phyloP scores from a whole-genome alignment of 2,113 vertebrate species.

The Zosterops lateralis region DNA sequence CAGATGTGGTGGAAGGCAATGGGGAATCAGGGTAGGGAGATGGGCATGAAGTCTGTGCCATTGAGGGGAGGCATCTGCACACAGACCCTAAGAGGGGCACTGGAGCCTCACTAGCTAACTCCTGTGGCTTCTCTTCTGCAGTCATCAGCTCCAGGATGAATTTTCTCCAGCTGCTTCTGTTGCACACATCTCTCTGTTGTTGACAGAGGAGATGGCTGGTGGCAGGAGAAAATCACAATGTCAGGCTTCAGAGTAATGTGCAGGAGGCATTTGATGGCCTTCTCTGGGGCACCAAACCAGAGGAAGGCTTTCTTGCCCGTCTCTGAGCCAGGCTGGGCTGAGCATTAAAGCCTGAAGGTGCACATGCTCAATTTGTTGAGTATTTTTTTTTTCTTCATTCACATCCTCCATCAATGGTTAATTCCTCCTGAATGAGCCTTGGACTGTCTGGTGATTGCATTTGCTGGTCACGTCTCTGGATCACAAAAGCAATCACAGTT shows the following conservation, averaged over 20 bases:
- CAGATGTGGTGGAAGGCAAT: neutral
- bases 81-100: neutral
- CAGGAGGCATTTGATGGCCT: neutral
- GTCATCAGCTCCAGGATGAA: neutral
- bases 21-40: neutral
- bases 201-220: neutral
- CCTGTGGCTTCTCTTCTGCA: neutral
- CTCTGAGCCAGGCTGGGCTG: neutral
- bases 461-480: conserved; percentile 18
- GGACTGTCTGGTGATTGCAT: neutral
- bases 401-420: conserved; percentile 19
- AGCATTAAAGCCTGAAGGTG: neutral
- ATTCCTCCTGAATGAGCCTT: conserved; percentile 35
- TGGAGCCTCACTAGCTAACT: neutral
- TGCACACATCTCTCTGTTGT: neutral
- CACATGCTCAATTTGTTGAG: neutral
- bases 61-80: neutral
- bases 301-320: neutral
- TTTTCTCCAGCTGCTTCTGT: neutral
- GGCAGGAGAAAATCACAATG: neutral
- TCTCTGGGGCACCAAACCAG: neutral
- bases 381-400: neutral
- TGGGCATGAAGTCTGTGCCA: neutral
- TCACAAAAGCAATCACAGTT: conserved; percentile 34
- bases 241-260: neutral